phyloP scores from a whole-genome alignment of 2,113 vertebrate genomes.

The Oncorhynchus gorbuscha region DNA sequence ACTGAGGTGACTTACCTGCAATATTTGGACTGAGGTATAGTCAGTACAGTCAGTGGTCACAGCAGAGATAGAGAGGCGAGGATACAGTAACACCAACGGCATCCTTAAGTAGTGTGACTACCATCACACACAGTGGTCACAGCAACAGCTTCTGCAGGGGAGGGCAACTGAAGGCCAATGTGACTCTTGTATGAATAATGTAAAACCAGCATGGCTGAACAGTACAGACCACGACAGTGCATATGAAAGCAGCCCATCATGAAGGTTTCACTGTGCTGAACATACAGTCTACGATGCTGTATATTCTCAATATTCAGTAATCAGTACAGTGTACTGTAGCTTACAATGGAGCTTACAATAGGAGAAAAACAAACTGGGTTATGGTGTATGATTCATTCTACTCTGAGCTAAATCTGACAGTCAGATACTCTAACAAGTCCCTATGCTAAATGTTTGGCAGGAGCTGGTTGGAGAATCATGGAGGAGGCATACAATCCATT shows the following conservation, averaged over 20 bases:
- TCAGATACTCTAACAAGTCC: too few relatives aligned
- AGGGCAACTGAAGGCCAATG: constrained; percentile 48
- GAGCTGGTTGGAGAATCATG: too few relatives aligned
- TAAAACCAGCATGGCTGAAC: constrained; percentile 28
- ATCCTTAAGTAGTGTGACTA: neutral
- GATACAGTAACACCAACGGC: constrained; percentile 30
- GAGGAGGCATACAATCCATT: too few relatives aligned
- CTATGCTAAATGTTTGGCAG: neutral
- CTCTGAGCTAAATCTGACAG: neutral
- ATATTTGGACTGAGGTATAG: too few relatives aligned
- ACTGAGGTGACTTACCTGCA: too few relatives aligned
- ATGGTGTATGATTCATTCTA: neutral
- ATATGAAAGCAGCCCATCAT: too few relatives aligned
- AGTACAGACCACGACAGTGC: too few relatives aligned
- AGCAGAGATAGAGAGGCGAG: constrained; percentile 37
- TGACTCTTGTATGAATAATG: constrained; percentile 46
- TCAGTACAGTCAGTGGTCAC: neutral
- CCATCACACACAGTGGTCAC: constrained; percentile 25
- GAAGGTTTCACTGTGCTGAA: too few relatives aligned
- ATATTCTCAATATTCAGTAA: too few relatives aligned
- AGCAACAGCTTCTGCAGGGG: constrained; percentile 19
- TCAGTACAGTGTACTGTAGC: neutral
- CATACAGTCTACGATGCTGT: constrained; percentile 4
- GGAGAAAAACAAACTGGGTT: neutral
- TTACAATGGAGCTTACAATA: neutral